These are phyloP conservation scores for Sebastolobus altivelis DNA, from an alignment of 2,797 vertebrate genomes.

Conservation along the genomic window DNA sequence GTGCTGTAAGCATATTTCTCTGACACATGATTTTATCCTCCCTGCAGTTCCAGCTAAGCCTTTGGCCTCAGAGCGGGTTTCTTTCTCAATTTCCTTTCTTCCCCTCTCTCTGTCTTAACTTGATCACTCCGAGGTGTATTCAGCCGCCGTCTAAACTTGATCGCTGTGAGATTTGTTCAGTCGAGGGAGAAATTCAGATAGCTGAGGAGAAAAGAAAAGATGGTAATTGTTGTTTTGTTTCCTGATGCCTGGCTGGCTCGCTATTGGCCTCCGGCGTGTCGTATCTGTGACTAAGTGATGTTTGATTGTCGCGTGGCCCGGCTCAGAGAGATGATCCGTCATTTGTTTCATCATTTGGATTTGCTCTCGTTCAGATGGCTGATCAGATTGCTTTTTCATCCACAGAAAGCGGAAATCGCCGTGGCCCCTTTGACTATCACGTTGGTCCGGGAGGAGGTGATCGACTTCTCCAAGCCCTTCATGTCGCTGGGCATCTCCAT, in stretches of 20 bases:
- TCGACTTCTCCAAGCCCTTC: conserved; percentile 98
- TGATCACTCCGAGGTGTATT: conserved; percentile 59
- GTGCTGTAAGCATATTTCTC: conserved; percentile 77
- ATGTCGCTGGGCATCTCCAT: conserved; percentile 98
- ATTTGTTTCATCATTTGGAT: conserved; percentile 50
- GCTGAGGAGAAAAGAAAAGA: conserved; percentile 38
- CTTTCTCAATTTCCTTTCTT: conserved; percentile 51
- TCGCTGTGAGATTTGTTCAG: conserved; percentile 65
- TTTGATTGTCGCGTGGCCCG: conserved; percentile 37
- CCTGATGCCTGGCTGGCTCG: conserved; percentile 19
- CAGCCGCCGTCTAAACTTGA: conserved; percentile 40
- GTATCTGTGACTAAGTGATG: conserved; percentile 58
- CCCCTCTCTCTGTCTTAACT: conserved; percentile 40
- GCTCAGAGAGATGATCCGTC: conserved; percentile 54
- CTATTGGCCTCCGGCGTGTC: conserved; percentile 32
- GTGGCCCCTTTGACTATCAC: conserved; percentile 97
- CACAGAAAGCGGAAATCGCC: conserved; percentile 97
- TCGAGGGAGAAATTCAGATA: conserved; percentile 54
- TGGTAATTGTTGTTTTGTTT: conserved; percentile 50
- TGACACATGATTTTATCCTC: conserved; percentile 74
- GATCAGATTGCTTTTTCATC: conserved; percentile 37
- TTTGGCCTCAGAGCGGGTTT: conserved; percentile 57
- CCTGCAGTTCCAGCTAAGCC: conserved; percentile 72
- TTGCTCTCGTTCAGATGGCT: conserved; percentile 25
- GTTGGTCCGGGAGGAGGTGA: conserved; percentile 97